Evolutionary conservation across 64 coral and sea anemone species (phyloP).

Genomic region (Porites lutea): DNA sequence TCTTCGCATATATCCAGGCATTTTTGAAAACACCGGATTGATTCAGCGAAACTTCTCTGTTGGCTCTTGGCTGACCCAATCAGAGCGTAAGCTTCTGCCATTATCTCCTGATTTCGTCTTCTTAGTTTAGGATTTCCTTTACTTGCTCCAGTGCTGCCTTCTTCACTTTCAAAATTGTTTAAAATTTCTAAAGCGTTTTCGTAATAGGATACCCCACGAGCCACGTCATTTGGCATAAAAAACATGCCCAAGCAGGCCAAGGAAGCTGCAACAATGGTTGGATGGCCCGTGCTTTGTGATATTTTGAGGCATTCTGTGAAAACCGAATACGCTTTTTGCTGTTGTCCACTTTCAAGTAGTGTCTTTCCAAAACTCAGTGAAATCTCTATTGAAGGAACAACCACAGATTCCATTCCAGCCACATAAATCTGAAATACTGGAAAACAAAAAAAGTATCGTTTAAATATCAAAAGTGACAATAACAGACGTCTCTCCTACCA

Average conservation of each 20-base stretch:
- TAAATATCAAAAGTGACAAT: no score
- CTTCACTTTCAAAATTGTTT: neutral
- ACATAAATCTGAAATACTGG: neutral
- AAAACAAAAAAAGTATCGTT: neutral
- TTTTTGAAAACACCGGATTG: conserved; percentile 8
- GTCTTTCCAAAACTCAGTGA: conserved; percentile 8
- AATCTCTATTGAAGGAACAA: neutral
- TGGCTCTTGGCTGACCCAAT: neutral
- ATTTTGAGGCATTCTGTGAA: conserved; percentile 27
- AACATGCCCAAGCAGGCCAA: conserved; percentile 11
- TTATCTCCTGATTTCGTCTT: neutral
- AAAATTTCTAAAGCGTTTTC: neutral
- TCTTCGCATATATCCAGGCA: conserved; percentile 7
- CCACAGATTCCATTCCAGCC: conserved; percentile 1
- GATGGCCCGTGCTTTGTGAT: neutral
- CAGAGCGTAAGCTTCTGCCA: neutral
- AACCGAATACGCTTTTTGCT: neutral
- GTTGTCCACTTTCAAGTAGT: neutral
- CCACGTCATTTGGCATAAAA: neutral
- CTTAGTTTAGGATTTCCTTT: neutral
- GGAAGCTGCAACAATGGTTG: neutral
- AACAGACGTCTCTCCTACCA: no score
- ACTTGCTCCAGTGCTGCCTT: neutral
- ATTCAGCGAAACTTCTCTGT: neutral
- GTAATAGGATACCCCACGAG: neutral